phyloP scores from a whole-genome alignment of 2,113 vertebrate species.

The Caloenas nicobarica region DNA sequence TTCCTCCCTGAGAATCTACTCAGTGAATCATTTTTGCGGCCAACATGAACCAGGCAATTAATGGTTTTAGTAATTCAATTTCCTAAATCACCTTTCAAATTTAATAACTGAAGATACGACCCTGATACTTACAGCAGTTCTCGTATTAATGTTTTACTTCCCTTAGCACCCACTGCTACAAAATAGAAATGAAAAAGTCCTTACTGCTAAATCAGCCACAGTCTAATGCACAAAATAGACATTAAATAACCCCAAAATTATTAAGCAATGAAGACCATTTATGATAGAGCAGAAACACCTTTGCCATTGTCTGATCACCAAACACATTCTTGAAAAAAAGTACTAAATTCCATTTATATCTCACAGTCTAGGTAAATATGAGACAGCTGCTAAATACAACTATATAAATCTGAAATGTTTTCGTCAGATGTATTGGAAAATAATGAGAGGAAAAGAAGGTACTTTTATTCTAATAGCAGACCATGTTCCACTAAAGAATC shows the following conservation, averaged over 20 bases:
- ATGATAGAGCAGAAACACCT: conserved; percentile 14
- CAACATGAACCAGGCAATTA: background rate
- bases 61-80: background rate
- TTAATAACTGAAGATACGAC: background rate
- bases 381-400: conserved; percentile 39
- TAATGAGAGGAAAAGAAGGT: conserved; percentile 12
- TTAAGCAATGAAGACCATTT: background rate
- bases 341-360: background rate
- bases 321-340: conserved; percentile 30
- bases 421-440: conserved; percentile 41
- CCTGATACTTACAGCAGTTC: background rate
- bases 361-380: background rate
- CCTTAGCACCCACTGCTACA: background rate
- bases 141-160: background rate
- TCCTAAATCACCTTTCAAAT: background rate
- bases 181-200: background rate
- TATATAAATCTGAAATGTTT: conserved; percentile 29
- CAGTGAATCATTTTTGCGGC: background rate
- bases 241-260: background rate
- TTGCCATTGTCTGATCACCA: background rate
- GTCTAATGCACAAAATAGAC: background rate
- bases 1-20: background rate
- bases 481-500: background rate
- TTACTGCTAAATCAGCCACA: background rate
- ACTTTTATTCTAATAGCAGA: background rate